Evolutionary conservation across 1,140 invertebrate species (phyloP), one percentile per base, ranked within the genome.

Genomic region (Scaptodrosophila lebanonensis): DNA sequence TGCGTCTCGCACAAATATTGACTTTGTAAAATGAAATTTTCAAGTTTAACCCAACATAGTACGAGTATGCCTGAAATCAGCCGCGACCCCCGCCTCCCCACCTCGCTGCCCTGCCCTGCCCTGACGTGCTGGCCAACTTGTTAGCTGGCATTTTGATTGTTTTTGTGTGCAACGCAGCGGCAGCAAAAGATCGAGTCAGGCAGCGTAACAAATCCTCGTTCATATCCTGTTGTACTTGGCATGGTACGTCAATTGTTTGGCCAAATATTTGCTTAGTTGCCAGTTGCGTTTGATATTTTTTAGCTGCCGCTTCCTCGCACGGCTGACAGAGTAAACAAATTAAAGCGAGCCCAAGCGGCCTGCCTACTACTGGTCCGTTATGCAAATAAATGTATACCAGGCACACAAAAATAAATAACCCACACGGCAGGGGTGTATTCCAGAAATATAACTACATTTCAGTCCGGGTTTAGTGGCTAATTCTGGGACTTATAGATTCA

Each of bases 1-100:
- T 35, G 45, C 52, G 66, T 54, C 44, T 63, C 53, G 51, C 33
- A 56, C 66, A 83, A 83, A 83, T 83, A 83, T 83, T 83, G 76
- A 83, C 77, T 83, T 83, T 82, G 72, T 77, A 64, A 83, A 83
- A 83, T 83, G 76, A 83, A 83, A 83, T 83, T 83, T 83, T 83
- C 76, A 79, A 79, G 75, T 79, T 79, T 79, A 77, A 79, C 73
- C 73, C 73, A 77, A 77, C 22, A 3, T 4, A 25, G 65, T 61
- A 63, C 53, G 50, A 57, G 53, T n/a, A n/a, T n/a, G n/a, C n/a
- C n/a, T n/a, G n/a, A n/a, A n/a, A n/a, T n/a, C n/a, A n/a, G n/a
- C n/a, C n/a, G n/a, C n/a, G n/a, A n/a, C n/a, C n/a, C n/a, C n/a
- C n/a, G n/a, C n/a, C n/a, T n/a, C n/a, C n/a, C n/a, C n/a, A n/a